Percentiles rank a stretch among this genome's conserved stretches.
phyloP scores from a whole-genome alignment of 1,140 invertebrate species.

The Camponotus floridanus region DNA sequence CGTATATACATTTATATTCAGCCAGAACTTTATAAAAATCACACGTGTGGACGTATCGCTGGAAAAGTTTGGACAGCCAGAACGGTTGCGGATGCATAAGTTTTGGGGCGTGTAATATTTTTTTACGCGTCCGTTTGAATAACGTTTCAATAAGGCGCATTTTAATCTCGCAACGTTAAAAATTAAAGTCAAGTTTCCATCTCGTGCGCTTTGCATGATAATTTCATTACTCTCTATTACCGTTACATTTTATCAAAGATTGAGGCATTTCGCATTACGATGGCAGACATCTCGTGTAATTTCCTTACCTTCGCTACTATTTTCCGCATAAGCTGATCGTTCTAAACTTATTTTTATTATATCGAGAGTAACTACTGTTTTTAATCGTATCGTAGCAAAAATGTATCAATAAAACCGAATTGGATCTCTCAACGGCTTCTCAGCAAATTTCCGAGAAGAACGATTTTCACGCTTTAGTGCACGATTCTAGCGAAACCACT shows the following conservation, averaged over 20 bases:
- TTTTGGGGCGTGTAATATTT: constrained; percentile 22
- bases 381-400: constrained; percentile 38
- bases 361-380: constrained; percentile 20
- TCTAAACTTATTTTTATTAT: constrained; percentile 21
- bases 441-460: constrained; percentile 57
- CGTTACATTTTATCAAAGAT: constrained; percentile 3
- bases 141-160: constrained; percentile 17
- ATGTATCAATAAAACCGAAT: constrained; percentile 58
- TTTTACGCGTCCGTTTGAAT: constrained; percentile 29
- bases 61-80: constrained; percentile 47
- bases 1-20: constrained; percentile 26
- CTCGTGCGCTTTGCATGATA: not conserved
- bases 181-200: not conserved
- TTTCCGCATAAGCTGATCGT: constrained; percentile 10
- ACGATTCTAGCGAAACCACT: constrained; percentile 56
- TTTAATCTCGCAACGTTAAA: constrained; percentile 11
- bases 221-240: not conserved
- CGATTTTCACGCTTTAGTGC: constrained; percentile 62
- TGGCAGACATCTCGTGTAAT: not conserved
- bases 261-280: not conserved
- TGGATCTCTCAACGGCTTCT: constrained; percentile 55
- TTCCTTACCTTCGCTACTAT: constrained; percentile 1
- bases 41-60: constrained; percentile 44
- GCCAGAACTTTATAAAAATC: constrained; percentile 48
- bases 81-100: constrained; percentile 31